Evolutionary conservation across 2,797 vertebrate genomes (phyloP).

Genomic region (Champsocephalus gunnari): DNA sequence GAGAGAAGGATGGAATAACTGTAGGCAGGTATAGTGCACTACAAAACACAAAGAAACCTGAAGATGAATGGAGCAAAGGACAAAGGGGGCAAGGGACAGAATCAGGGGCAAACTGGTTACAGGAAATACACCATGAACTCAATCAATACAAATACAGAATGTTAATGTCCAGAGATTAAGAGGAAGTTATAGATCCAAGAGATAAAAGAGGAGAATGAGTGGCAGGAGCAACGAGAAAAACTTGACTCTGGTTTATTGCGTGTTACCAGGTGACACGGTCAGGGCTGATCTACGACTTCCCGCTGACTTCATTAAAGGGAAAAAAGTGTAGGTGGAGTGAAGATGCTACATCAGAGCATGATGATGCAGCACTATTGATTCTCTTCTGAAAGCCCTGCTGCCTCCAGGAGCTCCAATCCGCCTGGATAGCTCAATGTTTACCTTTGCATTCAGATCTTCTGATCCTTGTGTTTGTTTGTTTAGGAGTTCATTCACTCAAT

Average conservation of each 20-base stretch:
- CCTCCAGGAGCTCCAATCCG: neutral
- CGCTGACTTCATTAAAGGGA: neutral
- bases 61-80: conserved; percentile 34
- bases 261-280: conserved; percentile 1
- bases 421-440: conserved; percentile 19
- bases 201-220: neutral
- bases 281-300: neutral
- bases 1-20: conserved; percentile 11
- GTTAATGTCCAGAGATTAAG: neutral
- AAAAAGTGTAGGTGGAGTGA: conserved; percentile 4
- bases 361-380: conserved; percentile 24
- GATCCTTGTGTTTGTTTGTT: neutral
- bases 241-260: neutral
- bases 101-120: neutral
- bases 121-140: conserved; percentile 2
- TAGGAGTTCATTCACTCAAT: neutral
- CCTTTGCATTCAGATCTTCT: neutral
- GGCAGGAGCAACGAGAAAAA: neutral
- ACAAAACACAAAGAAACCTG: conserved; percentile 34
- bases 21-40: conserved; percentile 44
- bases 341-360: conserved; percentile 5
- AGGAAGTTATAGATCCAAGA: neutral
- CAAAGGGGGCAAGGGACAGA: neutral
- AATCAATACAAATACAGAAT: neutral
- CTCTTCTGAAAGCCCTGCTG: conserved; percentile 8